Conservation (phyloP, 1,140 invertebrate species). For the Aethina tumida region DNA sequence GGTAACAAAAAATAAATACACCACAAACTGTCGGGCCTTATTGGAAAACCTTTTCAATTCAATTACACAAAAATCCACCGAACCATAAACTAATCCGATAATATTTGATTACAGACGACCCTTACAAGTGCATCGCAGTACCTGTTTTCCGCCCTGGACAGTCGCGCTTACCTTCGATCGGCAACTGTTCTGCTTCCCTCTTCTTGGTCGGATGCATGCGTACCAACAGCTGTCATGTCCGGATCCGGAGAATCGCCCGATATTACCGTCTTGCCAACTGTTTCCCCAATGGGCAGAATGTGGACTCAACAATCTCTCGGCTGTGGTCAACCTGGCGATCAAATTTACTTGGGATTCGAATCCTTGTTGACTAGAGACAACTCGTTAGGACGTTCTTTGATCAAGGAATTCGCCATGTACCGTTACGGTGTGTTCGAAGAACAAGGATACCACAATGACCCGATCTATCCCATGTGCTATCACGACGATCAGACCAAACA, state of each 20-base stretch:
- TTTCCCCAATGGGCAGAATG: slow-evolving; percentile 41
- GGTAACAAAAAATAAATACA: too few species aligned
- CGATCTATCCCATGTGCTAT: slow-evolving; percentile 46
- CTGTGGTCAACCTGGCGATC: slow-evolving; percentile 48
- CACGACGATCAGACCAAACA: slow-evolving; percentile 35
- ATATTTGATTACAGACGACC: slow-evolving; percentile 37
- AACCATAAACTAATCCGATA: too few species aligned
- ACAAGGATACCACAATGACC: slow-evolving; percentile 47
- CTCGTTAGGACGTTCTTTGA: slow-evolving; percentile 35
- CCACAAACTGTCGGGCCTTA: too few species aligned
- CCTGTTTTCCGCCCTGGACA: slow-evolving; percentile 43
- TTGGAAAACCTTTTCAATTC: not conserved
- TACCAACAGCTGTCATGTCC: slow-evolving; percentile 29
- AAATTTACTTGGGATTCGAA: slow-evolving; percentile 43
- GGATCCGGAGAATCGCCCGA: slow-evolving; percentile 40
- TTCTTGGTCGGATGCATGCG: slow-evolving; percentile 43
- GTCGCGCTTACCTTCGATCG: slow-evolving; percentile 41
- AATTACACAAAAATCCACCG: not conserved
- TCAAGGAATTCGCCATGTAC: slow-evolving; percentile 56
- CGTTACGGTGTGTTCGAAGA: slow-evolving; percentile 63
- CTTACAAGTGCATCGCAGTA: slow-evolving; percentile 40
- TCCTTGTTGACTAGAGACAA: slow-evolving; percentile 25
- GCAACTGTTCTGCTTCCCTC: slow-evolving; percentile 44
- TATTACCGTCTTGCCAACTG: slow-evolving; percentile 40
- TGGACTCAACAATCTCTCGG: slow-evolving; percentile 50